phyloP scores from a whole-genome alignment of 2,797 vertebrate species.

The Myotis findleyi region DNA sequence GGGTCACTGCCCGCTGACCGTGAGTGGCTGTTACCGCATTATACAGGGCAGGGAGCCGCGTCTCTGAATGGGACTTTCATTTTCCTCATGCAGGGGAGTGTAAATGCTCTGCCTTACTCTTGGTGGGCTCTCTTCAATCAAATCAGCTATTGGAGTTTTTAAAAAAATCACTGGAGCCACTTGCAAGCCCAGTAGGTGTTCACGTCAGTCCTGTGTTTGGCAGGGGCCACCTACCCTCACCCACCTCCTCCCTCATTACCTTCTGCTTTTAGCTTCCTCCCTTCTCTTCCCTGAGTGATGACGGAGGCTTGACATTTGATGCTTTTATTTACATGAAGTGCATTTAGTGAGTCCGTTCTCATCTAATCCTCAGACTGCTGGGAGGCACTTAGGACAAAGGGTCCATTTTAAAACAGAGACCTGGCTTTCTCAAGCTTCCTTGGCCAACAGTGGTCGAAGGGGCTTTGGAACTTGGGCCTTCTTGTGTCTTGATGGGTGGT shows the following conservation, averaged over 20 bases:
- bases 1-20: rapidly evolving
- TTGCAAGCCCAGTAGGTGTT: background rate
- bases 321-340: slow-evolving; percentile 67
- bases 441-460: background rate
- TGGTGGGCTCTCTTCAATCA: background rate
- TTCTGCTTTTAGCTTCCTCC: slow-evolving; percentile 47
- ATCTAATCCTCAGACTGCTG: slow-evolving; percentile 26
- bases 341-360: slow-evolving; percentile 63
- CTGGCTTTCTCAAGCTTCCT: background rate
- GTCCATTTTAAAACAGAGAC: background rate
- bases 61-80: background rate
- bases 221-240: background rate
- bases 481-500: rapidly evolving
- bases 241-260: background rate
- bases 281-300: background rate
- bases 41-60: background rate
- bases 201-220: background rate
- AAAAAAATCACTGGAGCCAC: background rate
- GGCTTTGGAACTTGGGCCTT: background rate
- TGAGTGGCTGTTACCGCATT: background rate
- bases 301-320: slow-evolving; percentile 32
- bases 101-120: background rate
- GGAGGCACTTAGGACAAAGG: slow-evolving; percentile 28
- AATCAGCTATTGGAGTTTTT: background rate
- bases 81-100: background rate